Percentiles rank a stretch among this genome's conserved stretches.
These are phyloP conservation scores for Ceraclea dissimilis DNA, from an alignment of 2,888 invertebrate genomes.

Conservation along the genomic window DNA sequence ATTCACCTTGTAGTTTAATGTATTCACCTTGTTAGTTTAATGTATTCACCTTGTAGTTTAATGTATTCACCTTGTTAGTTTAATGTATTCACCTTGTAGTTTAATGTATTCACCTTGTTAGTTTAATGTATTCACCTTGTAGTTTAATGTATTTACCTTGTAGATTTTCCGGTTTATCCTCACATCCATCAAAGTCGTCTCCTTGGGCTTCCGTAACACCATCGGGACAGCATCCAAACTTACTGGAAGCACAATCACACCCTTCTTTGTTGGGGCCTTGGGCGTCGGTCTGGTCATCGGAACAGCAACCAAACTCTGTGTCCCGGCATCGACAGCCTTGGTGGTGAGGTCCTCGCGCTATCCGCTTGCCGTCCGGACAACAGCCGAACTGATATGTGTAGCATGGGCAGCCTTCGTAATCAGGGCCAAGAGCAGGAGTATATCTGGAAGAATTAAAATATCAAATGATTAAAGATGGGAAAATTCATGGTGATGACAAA, in stretches of 20 bases:
- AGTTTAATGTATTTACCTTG: too few species aligned
- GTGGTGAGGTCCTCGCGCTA: conserved; percentile 57
- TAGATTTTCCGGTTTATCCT: conserved; percentile 55
- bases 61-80: too few species aligned
- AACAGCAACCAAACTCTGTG: conserved; percentile 74
- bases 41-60: too few species aligned
- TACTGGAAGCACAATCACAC: conserved; percentile 72
- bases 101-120: too few species aligned
- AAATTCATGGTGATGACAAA: background rate
- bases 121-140: too few species aligned
- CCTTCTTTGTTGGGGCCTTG: conserved; percentile 67
- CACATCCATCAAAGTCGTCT: conserved; percentile 79
- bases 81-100: too few species aligned
- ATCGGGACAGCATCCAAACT: conserved; percentile 82
- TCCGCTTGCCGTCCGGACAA: conserved; percentile 74
- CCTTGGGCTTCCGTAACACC: conserved; percentile 72
- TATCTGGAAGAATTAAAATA: conserved; percentile 36
- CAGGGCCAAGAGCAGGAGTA: conserved; percentile 68
- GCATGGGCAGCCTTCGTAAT: conserved; percentile 76
- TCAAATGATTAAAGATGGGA: background rate
- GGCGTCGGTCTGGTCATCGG: conserved; percentile 75
- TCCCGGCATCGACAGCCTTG: conserved; percentile 71
- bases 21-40: too few species aligned
- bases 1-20: too few species aligned
- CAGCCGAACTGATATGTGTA: conserved; percentile 85